Evolutionary conservation across 2,888 invertebrate species (phyloP), one percentile per base, ranked within the genome.

Genomic region (Stictocephala bisonia): DNA sequence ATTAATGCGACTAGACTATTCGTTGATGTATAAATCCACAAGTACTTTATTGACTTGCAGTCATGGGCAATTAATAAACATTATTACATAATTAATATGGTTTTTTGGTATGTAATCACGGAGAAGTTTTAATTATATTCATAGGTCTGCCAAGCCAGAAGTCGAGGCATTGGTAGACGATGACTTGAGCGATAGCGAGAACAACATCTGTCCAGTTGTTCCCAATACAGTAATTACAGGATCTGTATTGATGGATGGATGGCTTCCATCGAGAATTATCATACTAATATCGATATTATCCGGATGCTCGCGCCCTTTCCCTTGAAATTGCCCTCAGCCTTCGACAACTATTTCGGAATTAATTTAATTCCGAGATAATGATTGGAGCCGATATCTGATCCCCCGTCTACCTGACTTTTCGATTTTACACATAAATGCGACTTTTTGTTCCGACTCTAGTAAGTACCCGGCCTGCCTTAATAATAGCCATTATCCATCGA

Each of bases 241-340:
- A 64, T 64, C 64, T 64, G 41, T 64, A 64, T 64, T 64, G 64
- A 64, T 64, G 64, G 64, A 64, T 64, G 64, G 64, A 64, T 64
- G 64, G 40, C 13, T 9, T 44, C 64, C 64, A 64, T 64, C 64
- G 26, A 64, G 44, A 64, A 64, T 64, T 64, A 64, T 64, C 64
- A 64, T 64, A 64, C 44, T 64, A 64, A 64, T 64, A 64, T 27
- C 64, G 64, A 44, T 26, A 64, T 27, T 44, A 40, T 64, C 44
- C 64, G 41, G 41, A 44, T 64, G 41, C 64, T 44, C 4, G 7
- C 44, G 9, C 15, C 15, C 15, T 15, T 15, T 44, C 40, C 24
- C 40, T 26, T 64, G 26, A 44, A 40, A 40, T 64, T 44, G 64
- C 64, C 64, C 11, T 64, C 64, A 60, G 60, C 60, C 40, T 40